Evolutionary conservation across 1,140 invertebrate genomes (phyloP).

Genomic region (Diorhabda carinulata): DNA sequence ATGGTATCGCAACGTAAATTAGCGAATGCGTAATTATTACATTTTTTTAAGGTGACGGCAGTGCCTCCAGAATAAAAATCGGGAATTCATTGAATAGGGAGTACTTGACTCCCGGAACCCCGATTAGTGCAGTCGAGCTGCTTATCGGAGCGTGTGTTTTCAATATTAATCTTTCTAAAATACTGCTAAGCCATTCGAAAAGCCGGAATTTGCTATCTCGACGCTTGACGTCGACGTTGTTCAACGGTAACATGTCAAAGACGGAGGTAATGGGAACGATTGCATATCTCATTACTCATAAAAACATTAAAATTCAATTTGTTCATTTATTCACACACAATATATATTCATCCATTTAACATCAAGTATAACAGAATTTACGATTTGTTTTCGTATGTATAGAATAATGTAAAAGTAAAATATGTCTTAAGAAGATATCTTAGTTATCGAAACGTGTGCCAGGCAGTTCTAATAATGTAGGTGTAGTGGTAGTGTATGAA

Average conservation of each 20-base stretch:
- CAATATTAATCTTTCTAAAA: slow-evolving; percentile 29
- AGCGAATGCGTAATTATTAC: not conserved
- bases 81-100: slow-evolving; percentile 18
- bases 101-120: slow-evolving; percentile 19
- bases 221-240: not conserved
- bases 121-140: slow-evolving; percentile 24
- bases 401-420: too few species aligned
- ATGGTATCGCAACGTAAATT: too few species aligned
- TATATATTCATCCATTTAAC: too few species aligned
- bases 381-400: too few species aligned
- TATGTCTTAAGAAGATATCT: too few species aligned
- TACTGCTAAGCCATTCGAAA: slow-evolving; percentile 20
- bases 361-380: too few species aligned
- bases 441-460: too few species aligned
- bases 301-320: too few species aligned
- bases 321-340: too few species aligned
- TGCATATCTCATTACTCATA: too few species aligned
- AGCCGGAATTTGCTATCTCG: not conserved
- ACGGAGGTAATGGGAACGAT: not conserved
- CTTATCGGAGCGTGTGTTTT: slow-evolving; percentile 27
- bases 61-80: not conserved
- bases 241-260: not conserved
- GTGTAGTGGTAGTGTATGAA: too few species aligned
- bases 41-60: slow-evolving; percentile 1
- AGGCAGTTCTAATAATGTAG: too few species aligned